Conservation (phyloP, 2,113 vertebrate genomes). For the Trochalopteron elliotii region DNA sequence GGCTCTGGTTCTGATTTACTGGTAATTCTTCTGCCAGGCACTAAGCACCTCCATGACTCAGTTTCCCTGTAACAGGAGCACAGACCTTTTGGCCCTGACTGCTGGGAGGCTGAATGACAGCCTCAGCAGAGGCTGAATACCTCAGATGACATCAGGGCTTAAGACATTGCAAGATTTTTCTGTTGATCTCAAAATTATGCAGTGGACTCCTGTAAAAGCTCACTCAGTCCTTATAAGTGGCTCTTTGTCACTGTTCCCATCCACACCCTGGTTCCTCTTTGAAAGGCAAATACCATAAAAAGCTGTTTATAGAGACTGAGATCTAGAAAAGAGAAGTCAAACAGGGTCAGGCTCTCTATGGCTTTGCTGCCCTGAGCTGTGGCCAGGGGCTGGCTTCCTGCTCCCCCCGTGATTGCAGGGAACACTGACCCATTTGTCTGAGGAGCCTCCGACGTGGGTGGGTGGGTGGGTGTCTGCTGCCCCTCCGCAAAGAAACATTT, state of each 20-base stretch:
- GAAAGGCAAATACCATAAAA: slow-evolving; percentile 60
- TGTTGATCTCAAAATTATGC: slow-evolving; percentile 44
- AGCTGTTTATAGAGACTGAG: slow-evolving; percentile 26
- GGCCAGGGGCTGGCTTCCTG: background rate
- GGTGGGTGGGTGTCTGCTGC: background rate
- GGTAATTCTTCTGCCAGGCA: background rate
- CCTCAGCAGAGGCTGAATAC: background rate
- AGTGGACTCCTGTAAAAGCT: background rate
- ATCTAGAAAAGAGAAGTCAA: slow-evolving; percentile 57
- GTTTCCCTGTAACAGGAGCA: slow-evolving; percentile 8
- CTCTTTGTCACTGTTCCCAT: slow-evolving; percentile 45
- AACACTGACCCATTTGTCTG: background rate
- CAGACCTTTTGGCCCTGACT: background rate
- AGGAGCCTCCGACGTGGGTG: background rate
- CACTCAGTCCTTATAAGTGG: slow-evolving; percentile 16
- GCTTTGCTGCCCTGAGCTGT: background rate
- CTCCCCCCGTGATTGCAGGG: background rate
- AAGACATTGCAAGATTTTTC: slow-evolving; percentile 23
- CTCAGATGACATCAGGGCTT: background rate
- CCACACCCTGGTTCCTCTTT: slow-evolving; percentile 49
- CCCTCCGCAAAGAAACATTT: background rate
- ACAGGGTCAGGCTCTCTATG: slow-evolving; percentile 38
- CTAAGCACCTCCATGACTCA: background rate
- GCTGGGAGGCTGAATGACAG: background rate
- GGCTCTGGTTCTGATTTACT: background rate